Base-by-base conservation (phyloP, 2,888 invertebrate species). In the Ennomos quercinarius region DNA sequence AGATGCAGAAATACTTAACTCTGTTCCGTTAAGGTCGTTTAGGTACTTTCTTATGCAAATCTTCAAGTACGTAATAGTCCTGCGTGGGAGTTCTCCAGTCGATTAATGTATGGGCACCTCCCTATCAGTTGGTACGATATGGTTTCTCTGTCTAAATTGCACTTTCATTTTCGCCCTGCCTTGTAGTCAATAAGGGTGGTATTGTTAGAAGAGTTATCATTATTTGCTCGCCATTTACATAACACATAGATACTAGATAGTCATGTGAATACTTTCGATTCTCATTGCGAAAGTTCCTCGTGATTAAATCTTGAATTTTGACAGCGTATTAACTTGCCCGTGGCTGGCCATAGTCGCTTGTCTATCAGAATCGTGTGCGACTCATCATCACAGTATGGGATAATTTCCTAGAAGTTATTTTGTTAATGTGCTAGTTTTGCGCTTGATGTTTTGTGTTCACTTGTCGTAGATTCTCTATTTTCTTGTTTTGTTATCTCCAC, bases 101-200 rank as follows among this genome's bases (percentile, higher is more conserved):
- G 42, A 40, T 52, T 48, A 43, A 51, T 27, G 36, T 10, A 43
- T 48, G 17, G 17, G 2, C 17, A 17, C 17, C 53, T 2, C 27
- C 49, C 40, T 40, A 43, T 11, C 54, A 59, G 63, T 41, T 66
- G 55, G 57, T 54, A 55, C 59, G 59, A 51, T 58, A 57, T 66
- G 68, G 66, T 66, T 61, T 64, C 44, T 68, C 55, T 41, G 9
- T 61, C 71, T 73, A 76, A 72, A 71, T 67, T 64, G 56, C 55
- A 64, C 73, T 74, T 77, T 77, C 75, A 55, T 66, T 77, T 72
- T 75, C 69, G 42, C 65, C 63, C 64, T 60, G 53, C 63, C 63
- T 57, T 44, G 39, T 11, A 9, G 11, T n/a, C 10, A 39, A 42
- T 13, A 47, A 38, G 47, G 12, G 17, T 17, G 17, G 1, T 17